phyloP scores from a whole-genome alignment of 2,797 vertebrate species.

The Geotrypetes seraphini region DNA sequence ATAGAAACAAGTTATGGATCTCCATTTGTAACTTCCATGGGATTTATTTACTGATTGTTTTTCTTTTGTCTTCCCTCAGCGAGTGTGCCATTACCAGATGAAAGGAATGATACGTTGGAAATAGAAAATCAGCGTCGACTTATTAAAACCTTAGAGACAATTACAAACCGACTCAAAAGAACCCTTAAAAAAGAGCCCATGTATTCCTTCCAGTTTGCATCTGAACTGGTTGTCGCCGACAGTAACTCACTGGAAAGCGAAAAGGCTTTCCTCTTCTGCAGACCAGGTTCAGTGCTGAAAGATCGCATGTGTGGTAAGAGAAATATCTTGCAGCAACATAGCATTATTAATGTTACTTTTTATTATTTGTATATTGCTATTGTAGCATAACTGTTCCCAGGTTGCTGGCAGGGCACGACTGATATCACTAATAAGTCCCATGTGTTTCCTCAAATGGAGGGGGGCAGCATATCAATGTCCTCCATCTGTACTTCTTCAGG shows the following conservation, averaged over 20 bases:
- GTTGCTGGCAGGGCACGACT: too few relatives aligned
- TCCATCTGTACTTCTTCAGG: too few relatives aligned
- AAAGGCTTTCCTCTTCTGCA: slow-evolving; percentile 80
- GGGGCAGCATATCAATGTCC: too few relatives aligned
- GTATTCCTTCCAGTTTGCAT: slow-evolving; percentile 80
- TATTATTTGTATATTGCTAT: too few relatives aligned
- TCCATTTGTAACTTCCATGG: too few relatives aligned
- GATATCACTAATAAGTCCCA: too few relatives aligned
- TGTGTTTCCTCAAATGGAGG: too few relatives aligned
- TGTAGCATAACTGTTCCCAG: too few relatives aligned
- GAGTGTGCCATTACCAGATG: slow-evolving; percentile 84
- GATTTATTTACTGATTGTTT: slow-evolving; percentile 5
- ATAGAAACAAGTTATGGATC: too few relatives aligned
- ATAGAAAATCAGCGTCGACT: slow-evolving; percentile 84
- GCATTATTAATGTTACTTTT: too few relatives aligned
- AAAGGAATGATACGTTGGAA: slow-evolving; percentile 87
- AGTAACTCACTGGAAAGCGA: slow-evolving; percentile 83
- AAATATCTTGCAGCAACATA: neutral
- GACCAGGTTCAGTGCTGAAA: slow-evolving; percentile 84
- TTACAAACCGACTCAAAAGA: slow-evolving; percentile 84
- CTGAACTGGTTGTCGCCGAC: slow-evolving; percentile 82
- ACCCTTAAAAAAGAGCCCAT: slow-evolving; percentile 82
- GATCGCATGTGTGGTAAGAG: slow-evolving; percentile 91
- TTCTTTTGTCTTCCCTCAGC: slow-evolving; percentile 80
- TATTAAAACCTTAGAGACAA: slow-evolving; percentile 78